These are phyloP conservation scores for Macquaria ambigua DNA, from an alignment of 2,113 vertebrate genomes.

Conservation along the genomic window DNA sequence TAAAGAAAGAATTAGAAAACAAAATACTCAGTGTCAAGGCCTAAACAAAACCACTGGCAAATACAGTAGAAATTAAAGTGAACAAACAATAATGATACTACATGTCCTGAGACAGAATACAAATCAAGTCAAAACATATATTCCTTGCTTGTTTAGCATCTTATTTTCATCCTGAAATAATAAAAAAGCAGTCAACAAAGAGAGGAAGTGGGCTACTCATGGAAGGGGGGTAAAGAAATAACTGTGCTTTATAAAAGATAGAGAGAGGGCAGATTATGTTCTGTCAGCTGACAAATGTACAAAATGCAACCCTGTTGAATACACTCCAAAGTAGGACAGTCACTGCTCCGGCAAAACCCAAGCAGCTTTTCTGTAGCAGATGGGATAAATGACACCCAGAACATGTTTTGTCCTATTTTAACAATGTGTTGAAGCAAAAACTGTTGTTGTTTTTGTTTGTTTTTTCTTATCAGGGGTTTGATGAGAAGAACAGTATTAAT, in stretches of 20 bases:
- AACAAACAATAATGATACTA: slow-evolving; percentile 12
- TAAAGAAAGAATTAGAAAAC: too few species aligned
- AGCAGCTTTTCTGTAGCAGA: slow-evolving; percentile 24
- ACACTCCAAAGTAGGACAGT: slow-evolving; percentile 63
- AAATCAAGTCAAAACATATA: slow-evolving; percentile 26
- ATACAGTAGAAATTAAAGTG: neutral
- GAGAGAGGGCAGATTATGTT: slow-evolving; percentile 60
- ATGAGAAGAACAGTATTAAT: neutral
- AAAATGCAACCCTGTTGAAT: slow-evolving; percentile 62
- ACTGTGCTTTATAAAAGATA: slow-evolving; percentile 32
- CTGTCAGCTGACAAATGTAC: slow-evolving; percentile 69
- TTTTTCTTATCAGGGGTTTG: neutral
- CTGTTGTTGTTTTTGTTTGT: neutral
- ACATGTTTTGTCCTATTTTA: slow-evolving; percentile 25
- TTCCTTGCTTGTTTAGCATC: slow-evolving; percentile 31
- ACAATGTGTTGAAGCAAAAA: slow-evolving; percentile 1
- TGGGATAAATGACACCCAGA: slow-evolving; percentile 20
- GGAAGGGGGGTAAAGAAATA: slow-evolving; percentile 34
- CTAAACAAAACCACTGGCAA: neutral
- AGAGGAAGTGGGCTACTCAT: slow-evolving; percentile 8
- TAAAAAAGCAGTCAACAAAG: slow-evolving; percentile 17
- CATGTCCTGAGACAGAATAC: slow-evolving; percentile 16
- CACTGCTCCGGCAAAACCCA: slow-evolving; percentile 30
- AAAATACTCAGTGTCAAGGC: neutral
- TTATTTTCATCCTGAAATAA: slow-evolving; percentile 43